These are phyloP conservation scores for Gasterosteus aculeatus DNA, from an alignment of 2,113 vertebrate species.

Conservation along the genomic window DNA sequence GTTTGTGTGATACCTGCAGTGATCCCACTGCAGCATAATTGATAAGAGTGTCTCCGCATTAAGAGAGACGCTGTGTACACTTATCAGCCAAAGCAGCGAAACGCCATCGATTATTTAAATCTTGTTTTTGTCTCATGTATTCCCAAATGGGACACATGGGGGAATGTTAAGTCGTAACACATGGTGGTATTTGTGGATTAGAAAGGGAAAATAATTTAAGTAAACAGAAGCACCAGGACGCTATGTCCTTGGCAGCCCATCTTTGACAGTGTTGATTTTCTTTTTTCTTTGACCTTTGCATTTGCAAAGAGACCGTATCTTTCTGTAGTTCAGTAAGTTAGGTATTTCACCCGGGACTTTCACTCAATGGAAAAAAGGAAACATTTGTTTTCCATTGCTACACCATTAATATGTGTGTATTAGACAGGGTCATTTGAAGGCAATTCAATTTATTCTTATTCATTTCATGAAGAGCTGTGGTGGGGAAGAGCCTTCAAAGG, in stretches of 20 bases:
- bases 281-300: constrained; percentile 18
- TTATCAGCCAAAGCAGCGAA: not conserved
- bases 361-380: constrained; percentile 50
- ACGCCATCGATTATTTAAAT: not conserved
- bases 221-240: not conserved
- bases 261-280: not conserved
- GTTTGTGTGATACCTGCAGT: not conserved
- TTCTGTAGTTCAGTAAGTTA: constrained; percentile 49
- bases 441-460: constrained; percentile 65
- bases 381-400: constrained; percentile 6
- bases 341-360: constrained; percentile 56
- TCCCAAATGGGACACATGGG: not conserved
- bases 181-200: not conserved
- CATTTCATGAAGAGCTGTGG: constrained; percentile 54
- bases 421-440: constrained; percentile 40
- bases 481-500: constrained; percentile 20
- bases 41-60: not conserved
- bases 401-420: constrained; percentile 39
- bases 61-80: not conserved
- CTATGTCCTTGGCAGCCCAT: too few relatives aligned
- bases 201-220: not conserved
- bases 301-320: constrained; percentile 50
- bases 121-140: not conserved
- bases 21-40: not conserved
- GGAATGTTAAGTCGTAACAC: not conserved